phyloP scores from a whole-genome alignment of 2,888 invertebrate species.

The Orchestes rusci region DNA sequence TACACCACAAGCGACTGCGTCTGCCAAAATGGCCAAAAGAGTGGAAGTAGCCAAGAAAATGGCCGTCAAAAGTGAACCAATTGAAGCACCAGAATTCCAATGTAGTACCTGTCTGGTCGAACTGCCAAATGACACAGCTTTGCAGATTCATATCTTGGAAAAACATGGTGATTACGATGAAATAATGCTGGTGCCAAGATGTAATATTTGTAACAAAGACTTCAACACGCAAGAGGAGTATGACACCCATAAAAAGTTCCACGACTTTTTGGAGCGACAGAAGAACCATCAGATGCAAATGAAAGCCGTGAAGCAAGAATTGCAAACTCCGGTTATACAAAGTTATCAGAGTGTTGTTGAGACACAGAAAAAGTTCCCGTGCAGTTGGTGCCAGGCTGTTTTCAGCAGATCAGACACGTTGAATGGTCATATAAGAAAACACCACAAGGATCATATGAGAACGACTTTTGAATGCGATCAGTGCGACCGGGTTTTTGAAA shows the following conservation, averaged over 20 bases:
- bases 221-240: slow-evolving; percentile 56
- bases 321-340: slow-evolving; percentile 37
- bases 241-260: slow-evolving; percentile 50
- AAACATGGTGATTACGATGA: slow-evolving; percentile 39
- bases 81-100: slow-evolving; percentile 34
- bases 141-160: slow-evolving; percentile 41
- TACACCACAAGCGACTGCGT: slow-evolving; percentile 4
- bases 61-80: slow-evolving; percentile 11
- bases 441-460: slow-evolving; percentile 47
- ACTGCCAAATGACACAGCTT: slow-evolving; percentile 38
- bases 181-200: slow-evolving; percentile 38
- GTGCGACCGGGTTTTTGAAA: slow-evolving; percentile 56
- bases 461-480: slow-evolving; percentile 53
- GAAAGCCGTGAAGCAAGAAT: slow-evolving; percentile 32
- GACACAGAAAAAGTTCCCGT: slow-evolving; percentile 41
- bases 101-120: slow-evolving; percentile 35
- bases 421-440: slow-evolving; percentile 56
- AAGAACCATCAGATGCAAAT: slow-evolving; percentile 29
- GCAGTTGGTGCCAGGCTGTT: slow-evolving; percentile 55
- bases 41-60: slow-evolving; percentile 43
- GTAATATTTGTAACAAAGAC: slow-evolving; percentile 54
- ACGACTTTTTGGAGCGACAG: slow-evolving; percentile 42
- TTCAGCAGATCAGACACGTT: slow-evolving; percentile 58
- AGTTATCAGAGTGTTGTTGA: slow-evolving; percentile 3
- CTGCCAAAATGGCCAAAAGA: slow-evolving; percentile 36